Conservation (phyloP, 2,797 vertebrate genomes). For the Distichodus sexfasciatus region DNA sequence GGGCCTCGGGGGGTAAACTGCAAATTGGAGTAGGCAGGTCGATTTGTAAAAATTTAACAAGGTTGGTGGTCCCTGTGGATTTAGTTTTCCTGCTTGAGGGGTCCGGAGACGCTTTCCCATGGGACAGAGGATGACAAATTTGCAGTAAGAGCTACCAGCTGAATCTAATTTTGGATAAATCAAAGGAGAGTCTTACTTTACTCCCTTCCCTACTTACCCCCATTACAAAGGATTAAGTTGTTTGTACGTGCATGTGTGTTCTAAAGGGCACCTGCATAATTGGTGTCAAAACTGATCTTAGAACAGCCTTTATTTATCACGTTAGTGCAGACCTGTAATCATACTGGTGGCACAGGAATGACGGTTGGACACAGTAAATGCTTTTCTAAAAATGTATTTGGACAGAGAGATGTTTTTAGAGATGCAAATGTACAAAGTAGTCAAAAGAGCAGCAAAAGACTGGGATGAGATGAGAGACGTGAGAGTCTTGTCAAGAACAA, state of each 20-base stretch:
- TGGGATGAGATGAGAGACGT: no score
- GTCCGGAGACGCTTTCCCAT: background rate
- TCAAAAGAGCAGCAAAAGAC: no score
- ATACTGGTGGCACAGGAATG: no score
- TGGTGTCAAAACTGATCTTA: no score
- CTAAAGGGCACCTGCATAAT: background rate
- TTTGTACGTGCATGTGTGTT: background rate
- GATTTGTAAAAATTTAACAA: constrained; percentile 8
- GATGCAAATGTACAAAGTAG: no score
- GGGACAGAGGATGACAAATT: background rate
- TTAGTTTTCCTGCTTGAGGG: background rate
- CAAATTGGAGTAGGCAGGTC: background rate
- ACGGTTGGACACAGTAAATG: no score
- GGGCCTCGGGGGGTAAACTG: background rate
- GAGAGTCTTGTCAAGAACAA: no score
- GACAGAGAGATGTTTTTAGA: no score
- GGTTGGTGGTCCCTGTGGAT: background rate
- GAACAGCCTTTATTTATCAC: no score
- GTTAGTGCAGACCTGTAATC: no score
- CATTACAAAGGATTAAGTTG: background rate
- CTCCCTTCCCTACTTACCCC: background rate
- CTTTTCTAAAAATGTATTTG: no score
- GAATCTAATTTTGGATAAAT: constrained; percentile 5
- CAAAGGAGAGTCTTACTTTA: background rate
- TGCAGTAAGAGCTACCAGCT: background rate